These are phyloP conservation scores for Heterotilapia buettikoferi DNA, from an alignment of 2,113 vertebrate genomes.

Conservation along the genomic window DNA sequence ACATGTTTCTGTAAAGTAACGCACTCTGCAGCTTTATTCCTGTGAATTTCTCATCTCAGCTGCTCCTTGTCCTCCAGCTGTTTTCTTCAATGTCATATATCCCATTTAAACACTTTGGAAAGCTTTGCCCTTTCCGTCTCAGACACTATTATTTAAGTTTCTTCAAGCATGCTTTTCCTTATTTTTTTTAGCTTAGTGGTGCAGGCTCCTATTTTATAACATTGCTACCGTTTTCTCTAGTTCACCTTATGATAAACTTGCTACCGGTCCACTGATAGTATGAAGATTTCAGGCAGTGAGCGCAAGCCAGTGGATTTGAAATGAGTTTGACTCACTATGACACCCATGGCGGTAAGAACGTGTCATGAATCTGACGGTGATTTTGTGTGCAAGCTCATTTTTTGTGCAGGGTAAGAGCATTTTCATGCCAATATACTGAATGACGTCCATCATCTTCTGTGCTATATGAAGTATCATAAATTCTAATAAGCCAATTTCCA, in stretches of 20 bases:
- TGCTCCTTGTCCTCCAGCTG: not conserved
- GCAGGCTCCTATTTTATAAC: not conserved
- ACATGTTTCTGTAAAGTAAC: not conserved
- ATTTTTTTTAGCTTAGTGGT: not conserved
- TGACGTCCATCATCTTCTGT: not conserved
- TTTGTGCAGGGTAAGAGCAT: not conserved
- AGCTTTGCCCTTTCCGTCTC: not conserved
- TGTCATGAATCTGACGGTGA: not conserved
- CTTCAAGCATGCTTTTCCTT: not conserved
- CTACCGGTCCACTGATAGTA: accelerated
- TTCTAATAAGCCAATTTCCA: not conserved
- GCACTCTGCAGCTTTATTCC: not conserved
- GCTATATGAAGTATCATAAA: not conserved
- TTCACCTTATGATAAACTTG: not conserved
- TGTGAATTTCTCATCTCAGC: not conserved
- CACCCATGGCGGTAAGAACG: not conserved
- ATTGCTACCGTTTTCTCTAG: accelerated
- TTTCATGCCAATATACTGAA: not conserved
- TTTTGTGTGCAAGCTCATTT: not conserved
- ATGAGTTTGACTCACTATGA: not conserved
- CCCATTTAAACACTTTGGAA: not conserved
- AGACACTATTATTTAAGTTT: not conserved
- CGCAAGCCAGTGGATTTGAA: not conserved
- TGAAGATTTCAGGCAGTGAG: not conserved
- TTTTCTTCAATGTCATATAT: not conserved